Percentiles rank a stretch among this genome's conserved stretches.
phyloP scores from a whole-genome alignment of 2,888 invertebrate species.

The Limnephilus auricula region DNA sequence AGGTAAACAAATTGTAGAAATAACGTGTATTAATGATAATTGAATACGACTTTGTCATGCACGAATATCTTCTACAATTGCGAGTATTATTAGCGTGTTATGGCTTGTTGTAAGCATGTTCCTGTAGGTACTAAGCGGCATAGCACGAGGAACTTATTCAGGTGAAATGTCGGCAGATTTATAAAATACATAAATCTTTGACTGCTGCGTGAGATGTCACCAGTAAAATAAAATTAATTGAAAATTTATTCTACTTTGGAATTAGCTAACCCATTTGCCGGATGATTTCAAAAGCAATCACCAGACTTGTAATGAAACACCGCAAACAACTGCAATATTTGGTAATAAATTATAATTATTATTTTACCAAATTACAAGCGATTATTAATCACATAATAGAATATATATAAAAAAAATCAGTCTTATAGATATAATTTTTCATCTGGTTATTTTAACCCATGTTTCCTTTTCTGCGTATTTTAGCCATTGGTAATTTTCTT shows the following conservation, averaged over 20 bases:
- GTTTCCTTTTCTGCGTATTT: no score
- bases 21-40: background rate
- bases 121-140: background rate
- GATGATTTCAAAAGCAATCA: background rate
- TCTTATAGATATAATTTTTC: background rate
- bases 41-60: background rate
- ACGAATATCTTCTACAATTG: background rate
- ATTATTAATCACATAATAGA: no score
- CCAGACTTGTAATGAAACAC: background rate
- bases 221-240: background rate
- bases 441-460: background rate
- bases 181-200: background rate
- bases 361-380: background rate
- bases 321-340: background rate
- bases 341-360: background rate
- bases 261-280: background rate
- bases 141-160: background rate
- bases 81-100: background rate
- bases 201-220: conserved; percentile 21
- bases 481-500: background rate
- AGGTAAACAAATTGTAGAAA: background rate
- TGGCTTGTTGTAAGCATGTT: background rate
- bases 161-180: background rate
- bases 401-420: background rate
- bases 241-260: background rate